These are phyloP conservation scores for Cheilosia pagana DNA, from an alignment of 2,888 invertebrate genomes.

Conservation along the genomic window DNA sequence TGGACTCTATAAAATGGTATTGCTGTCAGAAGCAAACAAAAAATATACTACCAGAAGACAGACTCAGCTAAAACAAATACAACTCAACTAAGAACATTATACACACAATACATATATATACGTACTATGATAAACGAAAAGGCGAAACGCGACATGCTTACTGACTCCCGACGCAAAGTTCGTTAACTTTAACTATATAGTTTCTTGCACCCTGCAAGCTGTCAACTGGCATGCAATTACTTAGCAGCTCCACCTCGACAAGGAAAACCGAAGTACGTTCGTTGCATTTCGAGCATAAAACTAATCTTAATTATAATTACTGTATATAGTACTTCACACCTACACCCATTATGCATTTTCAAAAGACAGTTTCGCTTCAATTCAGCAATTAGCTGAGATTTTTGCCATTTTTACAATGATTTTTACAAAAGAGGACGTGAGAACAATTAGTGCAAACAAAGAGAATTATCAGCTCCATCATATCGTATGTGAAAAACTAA, in stretches of 20 bases:
- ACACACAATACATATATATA: neutral
- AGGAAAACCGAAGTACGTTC: neutral
- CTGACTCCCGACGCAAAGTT: constrained; percentile 12
- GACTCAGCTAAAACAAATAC: neutral
- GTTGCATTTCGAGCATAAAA: constrained; percentile 17
- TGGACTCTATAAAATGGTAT: too few species aligned
- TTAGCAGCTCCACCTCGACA: constrained; percentile 7
- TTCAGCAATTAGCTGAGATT: neutral
- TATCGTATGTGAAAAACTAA: constrained; percentile 27
- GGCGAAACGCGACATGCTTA: constrained; percentile 21
- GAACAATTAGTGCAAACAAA: constrained; percentile 37
- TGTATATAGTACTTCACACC: too few species aligned
- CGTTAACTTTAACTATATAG: constrained; percentile 32
- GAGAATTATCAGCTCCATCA: constrained; percentile 13
- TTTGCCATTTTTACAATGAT: constrained; percentile 4
- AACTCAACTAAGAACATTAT: neutral
- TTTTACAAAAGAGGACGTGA: constrained; percentile 41
- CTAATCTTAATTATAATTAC: constrained; percentile 13
- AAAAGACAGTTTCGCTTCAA: constrained; percentile 6
- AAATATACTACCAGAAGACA: too few species aligned
- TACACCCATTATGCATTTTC: neutral
- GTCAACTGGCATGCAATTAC: constrained; percentile 26
- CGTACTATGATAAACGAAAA: constrained; percentile 17
- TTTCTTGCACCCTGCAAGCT: constrained; percentile 3
- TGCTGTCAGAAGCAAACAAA: too few species aligned